Base-by-base conservation (phyloP, 2,797 vertebrate genomes). In the Gadopsis bispinosus region DNA sequence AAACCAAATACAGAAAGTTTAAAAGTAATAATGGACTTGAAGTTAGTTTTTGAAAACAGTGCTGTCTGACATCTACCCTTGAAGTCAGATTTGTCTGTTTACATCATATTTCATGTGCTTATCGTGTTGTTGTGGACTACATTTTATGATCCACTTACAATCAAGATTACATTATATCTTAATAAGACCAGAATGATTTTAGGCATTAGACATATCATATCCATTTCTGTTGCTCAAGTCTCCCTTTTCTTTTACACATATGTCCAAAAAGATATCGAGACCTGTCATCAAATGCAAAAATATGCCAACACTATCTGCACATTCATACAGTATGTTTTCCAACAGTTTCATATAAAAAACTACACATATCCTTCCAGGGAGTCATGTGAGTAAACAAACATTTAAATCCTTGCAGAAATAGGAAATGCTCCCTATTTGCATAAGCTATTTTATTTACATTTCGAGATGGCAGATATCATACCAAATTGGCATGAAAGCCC, bases 401-500 rank as follows among this genome's bases (percentile, higher is more conserved):
- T 83, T 84, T 35, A 75, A 87, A 86, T 80, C 43, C 69, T 54
- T 37, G 61, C 67, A 77, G 51, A 78, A 84, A 86, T 83, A 77
- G 77, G 35, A 88, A 90, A 83, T 77, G 77, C 63, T 48, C 41
- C 1, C 39, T 16, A 90, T 92, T 92, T 91, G 81, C 88, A 91
- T 86, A 74, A 84, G 76, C 80, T 77, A 78, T 88, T 90, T 85
- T 80, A 83, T 90, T 89, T 91, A 86, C 80, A 87, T 81, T 91
- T 87, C 59, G 76, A 89, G 79, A 87, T 84, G 83, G 85, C 83
- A 87, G 81, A 91, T 83, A 92, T 91, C 83, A 88, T 85, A 93
- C 79, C 82, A 89, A 92, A 91, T 87, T 91, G 88, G 77, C 83
- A 83, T 89, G 81, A 92, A 92, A 91, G 84, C 85, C 80, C 79